Percentiles rank a stretch among this genome's conserved stretches.
Evolutionary conservation across 2,113 vertebrate genomes (phyloP).

Genomic region (Xiphophorus hellerii): DNA sequence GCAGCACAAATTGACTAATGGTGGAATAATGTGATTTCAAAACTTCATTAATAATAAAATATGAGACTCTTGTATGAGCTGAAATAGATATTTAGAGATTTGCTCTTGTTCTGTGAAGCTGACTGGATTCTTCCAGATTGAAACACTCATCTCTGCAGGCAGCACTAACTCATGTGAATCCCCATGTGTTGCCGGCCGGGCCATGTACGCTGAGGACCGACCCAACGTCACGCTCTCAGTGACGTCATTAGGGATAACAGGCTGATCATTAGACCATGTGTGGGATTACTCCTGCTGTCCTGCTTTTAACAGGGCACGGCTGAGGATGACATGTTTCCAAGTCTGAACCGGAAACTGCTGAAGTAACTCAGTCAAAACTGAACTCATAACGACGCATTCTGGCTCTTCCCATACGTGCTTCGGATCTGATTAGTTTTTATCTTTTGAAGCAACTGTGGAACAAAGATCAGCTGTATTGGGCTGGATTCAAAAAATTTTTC

Average conservation of each 20-base stretch:
- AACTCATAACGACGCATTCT: not conserved
- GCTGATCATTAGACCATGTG: conserved; percentile 54
- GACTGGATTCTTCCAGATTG: conserved; percentile 33
- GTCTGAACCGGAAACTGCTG: conserved; percentile 24
- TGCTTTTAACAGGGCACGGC: conserved; percentile 42
- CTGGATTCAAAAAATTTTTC: not conserved
- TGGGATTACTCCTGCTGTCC: conserved; percentile 64
- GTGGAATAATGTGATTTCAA: not conserved
- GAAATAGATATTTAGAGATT: not conserved
- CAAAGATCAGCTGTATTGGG: not conserved
- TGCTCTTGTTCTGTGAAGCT: conserved; percentile 33
- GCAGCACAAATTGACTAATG: not conserved
- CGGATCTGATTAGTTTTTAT: not conserved
- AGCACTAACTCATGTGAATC: conserved; percentile 69
- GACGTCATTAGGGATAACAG: conserved; percentile 68
- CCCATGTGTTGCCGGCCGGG: conserved; percentile 62
- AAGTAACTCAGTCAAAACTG: not conserved
- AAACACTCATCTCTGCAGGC: conserved; percentile 40
- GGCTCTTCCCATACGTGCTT: not conserved
- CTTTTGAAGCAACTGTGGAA: not conserved
- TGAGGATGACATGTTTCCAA: conserved; percentile 24
- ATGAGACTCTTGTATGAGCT: not conserved
- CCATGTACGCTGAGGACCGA: conserved; percentile 39
- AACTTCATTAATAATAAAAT: conserved; percentile 4
- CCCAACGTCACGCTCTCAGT: conserved; percentile 63